Evolutionary conservation across 2,797 vertebrate genomes (phyloP).

Genomic region (Acropternis orthonyx): DNA sequence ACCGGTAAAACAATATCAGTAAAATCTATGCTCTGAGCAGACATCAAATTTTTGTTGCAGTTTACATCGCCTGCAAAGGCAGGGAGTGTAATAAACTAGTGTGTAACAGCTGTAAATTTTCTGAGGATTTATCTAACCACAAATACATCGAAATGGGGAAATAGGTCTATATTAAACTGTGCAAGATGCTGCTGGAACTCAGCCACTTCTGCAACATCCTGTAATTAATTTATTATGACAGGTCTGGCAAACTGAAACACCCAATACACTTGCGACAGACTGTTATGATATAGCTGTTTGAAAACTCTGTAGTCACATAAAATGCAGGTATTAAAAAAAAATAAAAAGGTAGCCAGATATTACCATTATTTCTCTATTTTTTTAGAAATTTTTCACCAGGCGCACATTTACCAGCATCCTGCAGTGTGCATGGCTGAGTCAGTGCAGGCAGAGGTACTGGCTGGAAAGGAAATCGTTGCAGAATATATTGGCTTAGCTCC

Average conservation of each 20-base stretch:
- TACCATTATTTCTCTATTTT: neutral
- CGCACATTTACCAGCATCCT: neutral
- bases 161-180: slow-evolving; percentile 94
- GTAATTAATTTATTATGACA: slow-evolving; percentile 99
- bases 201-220: slow-evolving; percentile 99
- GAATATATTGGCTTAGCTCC: slow-evolving; percentile 33
- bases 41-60: slow-evolving; percentile 76
- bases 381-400: neutral
- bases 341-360: neutral
- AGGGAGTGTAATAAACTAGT: slow-evolving; percentile 88
- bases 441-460: neutral
- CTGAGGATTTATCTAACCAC: slow-evolving; percentile 94
- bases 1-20: slow-evolving; percentile 69
- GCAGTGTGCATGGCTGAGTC: neutral
- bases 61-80: slow-evolving; percentile 77
- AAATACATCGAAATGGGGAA: slow-evolving; percentile 95
- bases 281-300: slow-evolving; percentile 73
- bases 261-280: slow-evolving; percentile 94
- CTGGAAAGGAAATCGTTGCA: slow-evolving; percentile 17
- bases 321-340: slow-evolving; percentile 27
- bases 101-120: slow-evolving; percentile 89
- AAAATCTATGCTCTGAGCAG: slow-evolving; percentile 78
- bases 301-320: slow-evolving; percentile 64
- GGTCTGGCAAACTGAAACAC: slow-evolving; percentile 97
- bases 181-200: slow-evolving; percentile 83